Base-by-base conservation (phyloP, 2,888 invertebrate genomes). In the Aromia moschata region DNA sequence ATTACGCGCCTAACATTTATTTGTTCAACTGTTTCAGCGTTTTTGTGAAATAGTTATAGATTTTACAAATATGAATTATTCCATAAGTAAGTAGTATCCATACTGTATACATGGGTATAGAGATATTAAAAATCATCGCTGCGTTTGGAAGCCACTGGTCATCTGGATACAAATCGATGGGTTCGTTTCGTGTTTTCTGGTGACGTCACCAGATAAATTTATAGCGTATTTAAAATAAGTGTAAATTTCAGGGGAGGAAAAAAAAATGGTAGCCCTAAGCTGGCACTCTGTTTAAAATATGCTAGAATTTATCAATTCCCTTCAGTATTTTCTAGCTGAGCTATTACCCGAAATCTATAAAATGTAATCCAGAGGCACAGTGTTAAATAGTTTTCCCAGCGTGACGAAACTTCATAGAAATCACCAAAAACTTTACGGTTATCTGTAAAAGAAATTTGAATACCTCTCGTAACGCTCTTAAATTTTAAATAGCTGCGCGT, bases 181-280 rank as follows among this genome's bases (percentile, higher is more conserved):
- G 38, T 37, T 18, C 46, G 46, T 46, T 36, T n/a, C n/a, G n/a
- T 31, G 41, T 36, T 56, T 56, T 41, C 46, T 43, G 41, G 41
- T 38, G 57, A 57, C 14, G 51, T 57, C 38, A 51, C 37, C 30
- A 31, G 41, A 51, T 36, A 58, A 63, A 57, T 60, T 63, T 55
- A 44, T 47, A 37, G 44, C 45, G 45, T 41, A 49, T 15, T 18
- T 62, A 62, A 62, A 58, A 62, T 40, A 55, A 62, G 53, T 55
- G 62, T 58, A 62, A 62, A 62, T 58, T 62, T 55, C 60, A 56
- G 18, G 51, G 25, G 37, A 31, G 20, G 56, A 44, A 49, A 55
- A 55, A 49, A 55, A 55, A 59, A 59, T 55, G 36, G 54, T 31
- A 49, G 17, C 25, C 37, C 53, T 16, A 18, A 52, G 43, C 33